phyloP scores from a whole-genome alignment of 2,113 vertebrate genomes.

The Pygoscelis adeliae region DNA sequence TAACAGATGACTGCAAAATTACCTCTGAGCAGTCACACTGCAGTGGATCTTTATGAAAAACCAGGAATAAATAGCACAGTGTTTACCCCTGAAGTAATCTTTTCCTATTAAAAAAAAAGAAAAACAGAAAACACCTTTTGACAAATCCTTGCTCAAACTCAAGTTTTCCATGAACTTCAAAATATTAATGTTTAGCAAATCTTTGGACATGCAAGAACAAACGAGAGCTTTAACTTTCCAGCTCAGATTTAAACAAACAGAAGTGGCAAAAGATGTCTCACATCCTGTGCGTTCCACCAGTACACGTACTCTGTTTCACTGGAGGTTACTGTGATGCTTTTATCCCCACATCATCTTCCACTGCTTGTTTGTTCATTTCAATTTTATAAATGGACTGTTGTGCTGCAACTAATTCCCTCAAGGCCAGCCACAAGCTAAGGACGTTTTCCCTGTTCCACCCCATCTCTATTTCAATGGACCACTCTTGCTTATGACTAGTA shows the following conservation, averaged over 20 bases:
- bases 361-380: not conserved
- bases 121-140: conserved; percentile 19
- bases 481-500: not conserved
- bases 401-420: not conserved
- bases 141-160: not conserved
- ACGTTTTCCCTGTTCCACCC: not conserved
- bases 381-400: conserved; percentile 33
- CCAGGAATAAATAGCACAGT: not conserved
- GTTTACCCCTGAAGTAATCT: conserved; percentile 3
- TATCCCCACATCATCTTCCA: not conserved
- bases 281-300: not conserved
- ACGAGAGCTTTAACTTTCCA: not conserved
- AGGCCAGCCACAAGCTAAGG: not conserved
- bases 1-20: not conserved
- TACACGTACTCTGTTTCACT: not conserved
- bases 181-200: not conserved
- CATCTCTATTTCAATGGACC: not conserved
- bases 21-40: not conserved
- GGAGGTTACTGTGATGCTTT: conserved; percentile 10
- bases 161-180: conserved; percentile 14
- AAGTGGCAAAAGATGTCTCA: conserved; percentile 21
- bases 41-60: not conserved
- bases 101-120: not conserved
- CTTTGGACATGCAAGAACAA: not conserved
- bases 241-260: conserved; percentile 36